Evolutionary conservation across 2,797 vertebrate genomes (phyloP).

Genomic region (Brachymystax lenok): DNA sequence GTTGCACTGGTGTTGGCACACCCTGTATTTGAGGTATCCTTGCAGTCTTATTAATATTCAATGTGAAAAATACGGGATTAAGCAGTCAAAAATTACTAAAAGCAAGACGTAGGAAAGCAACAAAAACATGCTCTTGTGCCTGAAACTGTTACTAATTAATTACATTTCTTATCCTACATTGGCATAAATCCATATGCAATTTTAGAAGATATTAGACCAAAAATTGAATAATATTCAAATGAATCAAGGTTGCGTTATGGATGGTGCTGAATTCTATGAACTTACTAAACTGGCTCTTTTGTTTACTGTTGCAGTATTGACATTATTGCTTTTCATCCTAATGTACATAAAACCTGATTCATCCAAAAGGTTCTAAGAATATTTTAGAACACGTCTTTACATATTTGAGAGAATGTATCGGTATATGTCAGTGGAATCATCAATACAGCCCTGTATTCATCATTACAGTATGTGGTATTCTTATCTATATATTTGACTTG

Average conservation of each 20-base stretch:
- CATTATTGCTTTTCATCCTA: conserved; percentile 79
- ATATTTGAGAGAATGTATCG: conserved; percentile 49
- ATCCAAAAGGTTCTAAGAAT: conserved; percentile 49
- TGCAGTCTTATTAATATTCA: conserved; percentile 50
- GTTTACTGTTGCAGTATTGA: conserved; percentile 62
- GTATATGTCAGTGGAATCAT: conserved; percentile 63
- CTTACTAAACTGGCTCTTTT: conserved; percentile 49
- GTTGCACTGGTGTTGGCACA: conserved; percentile 35
- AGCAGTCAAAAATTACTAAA: conserved; percentile 44
- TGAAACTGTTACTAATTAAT: conserved; percentile 52
- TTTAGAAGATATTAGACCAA: conserved; percentile 50
- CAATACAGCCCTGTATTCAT: conserved; percentile 53
- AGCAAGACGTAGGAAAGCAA: conserved; percentile 56
- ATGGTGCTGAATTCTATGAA: conserved; percentile 58
- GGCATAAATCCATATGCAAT: conserved; percentile 45
- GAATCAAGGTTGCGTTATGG: conserved; percentile 54
- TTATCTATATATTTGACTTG: conserved; percentile 66
- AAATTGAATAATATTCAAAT: conserved; percentile 42
- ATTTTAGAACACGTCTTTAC: conserved; percentile 58
- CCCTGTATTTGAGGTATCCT: conserved; percentile 19
- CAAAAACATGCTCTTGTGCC: conserved; percentile 48
- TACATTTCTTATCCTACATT: conserved; percentile 40
- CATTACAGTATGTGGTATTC: conserved; percentile 65
- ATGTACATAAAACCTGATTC: conserved; percentile 68
- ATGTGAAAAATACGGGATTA: conserved; percentile 32